Percentiles rank a stretch among this genome's conserved stretches.
phyloP scores from a whole-genome alignment of 2,113 vertebrate genomes.

The Callocephalon fimbriatum region DNA sequence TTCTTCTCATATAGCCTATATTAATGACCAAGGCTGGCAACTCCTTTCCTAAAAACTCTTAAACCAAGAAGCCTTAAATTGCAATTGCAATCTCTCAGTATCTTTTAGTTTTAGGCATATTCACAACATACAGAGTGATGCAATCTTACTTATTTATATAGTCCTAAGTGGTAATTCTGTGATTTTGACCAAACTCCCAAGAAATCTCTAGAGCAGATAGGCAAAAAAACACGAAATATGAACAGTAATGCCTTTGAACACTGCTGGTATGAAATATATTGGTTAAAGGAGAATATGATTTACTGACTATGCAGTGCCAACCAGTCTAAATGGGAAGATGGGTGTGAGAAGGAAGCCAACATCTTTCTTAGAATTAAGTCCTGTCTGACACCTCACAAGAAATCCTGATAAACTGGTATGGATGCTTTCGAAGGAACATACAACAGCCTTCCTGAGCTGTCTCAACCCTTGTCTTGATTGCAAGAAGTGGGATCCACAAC shows the following conservation, averaged over 20 bases:
- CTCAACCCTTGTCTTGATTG: fast-evolving
- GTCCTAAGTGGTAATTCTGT: neutral
- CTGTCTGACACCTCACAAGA: neutral
- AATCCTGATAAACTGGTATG: neutral
- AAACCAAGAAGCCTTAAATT: neutral
- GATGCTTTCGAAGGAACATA: neutral
- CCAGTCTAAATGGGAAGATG: neutral
- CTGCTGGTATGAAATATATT: neutral
- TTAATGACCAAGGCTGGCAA: neutral
- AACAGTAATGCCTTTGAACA: neutral
- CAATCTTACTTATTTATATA: neutral
- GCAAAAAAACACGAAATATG: neutral
- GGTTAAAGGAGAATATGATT: neutral
- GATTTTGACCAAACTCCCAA: neutral
- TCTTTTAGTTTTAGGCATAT: neutral
- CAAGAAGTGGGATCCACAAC: neutral
- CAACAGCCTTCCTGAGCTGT: neutral
- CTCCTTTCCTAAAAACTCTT: neutral
- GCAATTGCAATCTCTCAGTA: neutral
- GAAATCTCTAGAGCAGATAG: neutral
- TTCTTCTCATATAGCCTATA: neutral
- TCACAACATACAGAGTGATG: neutral
- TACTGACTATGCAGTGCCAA: neutral
- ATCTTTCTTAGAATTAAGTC: neutral
- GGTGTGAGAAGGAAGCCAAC: neutral